phyloP scores from a whole-genome alignment of 2,797 vertebrate species.

The Callimico goeldii region DNA sequence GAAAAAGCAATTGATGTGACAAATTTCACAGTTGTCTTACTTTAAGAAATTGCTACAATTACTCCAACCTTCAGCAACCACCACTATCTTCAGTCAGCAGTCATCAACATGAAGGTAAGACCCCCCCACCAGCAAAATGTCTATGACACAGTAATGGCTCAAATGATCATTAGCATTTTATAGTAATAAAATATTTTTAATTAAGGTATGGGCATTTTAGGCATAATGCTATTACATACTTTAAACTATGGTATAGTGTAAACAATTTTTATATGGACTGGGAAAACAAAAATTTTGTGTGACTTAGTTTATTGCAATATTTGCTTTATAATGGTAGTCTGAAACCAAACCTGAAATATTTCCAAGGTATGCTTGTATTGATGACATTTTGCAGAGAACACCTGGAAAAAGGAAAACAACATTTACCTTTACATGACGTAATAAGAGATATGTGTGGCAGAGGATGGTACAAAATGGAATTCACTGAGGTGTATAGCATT shows the following conservation, averaged over 20 bases:
- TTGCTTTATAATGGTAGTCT: not conserved
- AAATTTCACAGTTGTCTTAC: not conserved
- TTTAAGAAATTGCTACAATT: not conserved
- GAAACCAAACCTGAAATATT: not conserved
- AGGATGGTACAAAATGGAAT: not conserved
- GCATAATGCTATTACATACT: not conserved
- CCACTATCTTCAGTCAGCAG: not conserved
- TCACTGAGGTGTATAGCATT: not conserved
- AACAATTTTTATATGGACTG: not conserved
- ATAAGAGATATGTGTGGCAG: not conserved
- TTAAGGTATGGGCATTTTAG: not conserved
- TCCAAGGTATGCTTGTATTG: not conserved
- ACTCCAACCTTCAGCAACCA: not conserved
- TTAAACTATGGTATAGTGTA: not conserved
- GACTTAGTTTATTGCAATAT: not conserved
- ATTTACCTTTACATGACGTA: not conserved
- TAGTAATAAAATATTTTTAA: not conserved
- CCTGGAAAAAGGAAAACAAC: not conserved
- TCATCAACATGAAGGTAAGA: not conserved
- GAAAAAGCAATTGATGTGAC: not conserved
- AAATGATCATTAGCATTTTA: not conserved
- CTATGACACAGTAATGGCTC: not conserved
- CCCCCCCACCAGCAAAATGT: not conserved
- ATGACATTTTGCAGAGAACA: not conserved
- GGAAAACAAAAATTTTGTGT: not conserved